Evolutionary conservation across 2,888 invertebrate species (phyloP), one percentile per base, ranked within the genome.

Genomic region (Priocnemis perturbator): DNA sequence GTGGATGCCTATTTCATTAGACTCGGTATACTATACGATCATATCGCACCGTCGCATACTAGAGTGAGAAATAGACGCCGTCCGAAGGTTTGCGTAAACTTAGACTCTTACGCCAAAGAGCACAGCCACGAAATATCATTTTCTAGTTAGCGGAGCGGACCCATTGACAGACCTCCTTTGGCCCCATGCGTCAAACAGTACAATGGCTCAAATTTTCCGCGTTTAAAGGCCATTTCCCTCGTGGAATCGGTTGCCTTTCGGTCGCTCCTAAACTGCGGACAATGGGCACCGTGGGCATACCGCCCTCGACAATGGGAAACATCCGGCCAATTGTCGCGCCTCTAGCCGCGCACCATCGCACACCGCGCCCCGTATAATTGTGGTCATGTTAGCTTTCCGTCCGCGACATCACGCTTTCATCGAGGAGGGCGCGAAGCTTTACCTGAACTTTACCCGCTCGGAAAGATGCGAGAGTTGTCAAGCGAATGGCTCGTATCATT

Each of bases 311-410:
- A 85, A 86, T 85, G 81, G 81, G 83, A 87, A 88, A 89, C 88
- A 88, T 88, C 89, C 89, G 89, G 88, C 88, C 88, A 87, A 89
- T 89, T 88, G 87, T 87, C 86, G 85, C 83, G 81, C 83, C 81
- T 60, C 67, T 78, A 61, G 75, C 71, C 19, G 73, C 76, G 67
- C 64, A 69, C 75, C 73, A 64, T 73, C 50, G 79, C 79, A 79
- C 59, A 57, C 71, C 53, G 45, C 26, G 56, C 64, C 58, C 66
- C 78, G 72, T 78, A 78, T 83, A 81, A 83, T 83, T 84, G 84
- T 85, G 83, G 83, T 80, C 74, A 75, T 80, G 81, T 83, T 78
- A 74, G 73, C 84, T 68, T 70, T 23, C 50, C 50, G 19, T 19
- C 17, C 50, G 50, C 50, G 50, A 17, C 50, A 19, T 50, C 50